phyloP scores from a whole-genome alignment of 1,140 invertebrate species.

The Bombus difficillimus region DNA sequence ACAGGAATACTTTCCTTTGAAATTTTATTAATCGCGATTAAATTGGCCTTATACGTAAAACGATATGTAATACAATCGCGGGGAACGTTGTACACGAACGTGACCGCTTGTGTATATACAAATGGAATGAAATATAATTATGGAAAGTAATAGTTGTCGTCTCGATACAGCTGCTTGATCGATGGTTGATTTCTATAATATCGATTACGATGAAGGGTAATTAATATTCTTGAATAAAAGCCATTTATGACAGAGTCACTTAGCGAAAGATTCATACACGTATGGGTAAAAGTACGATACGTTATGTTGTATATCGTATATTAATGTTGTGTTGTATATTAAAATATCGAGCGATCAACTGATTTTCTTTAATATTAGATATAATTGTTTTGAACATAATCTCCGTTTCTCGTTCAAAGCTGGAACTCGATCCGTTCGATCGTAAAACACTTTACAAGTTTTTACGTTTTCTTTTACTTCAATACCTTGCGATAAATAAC shows the following conservation, averaged over 20 bases:
- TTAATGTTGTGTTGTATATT: background rate
- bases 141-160: conserved; percentile 16
- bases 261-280: background rate
- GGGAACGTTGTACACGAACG: too few species aligned
- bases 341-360: background rate
- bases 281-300: background rate
- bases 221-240: conserved; percentile 26
- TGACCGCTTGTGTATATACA: too few species aligned
- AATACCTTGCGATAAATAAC: background rate
- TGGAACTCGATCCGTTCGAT: too few species aligned
- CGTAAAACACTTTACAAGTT: too few species aligned
- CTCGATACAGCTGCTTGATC: background rate
- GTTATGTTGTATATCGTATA: background rate
- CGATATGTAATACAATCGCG: background rate
- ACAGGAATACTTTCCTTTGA: too few species aligned
- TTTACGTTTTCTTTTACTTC: too few species aligned
- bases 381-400: too few species aligned
- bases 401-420: too few species aligned
- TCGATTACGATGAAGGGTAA: conserved; percentile 3
- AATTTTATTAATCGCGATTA: background rate
- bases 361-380: too few species aligned
- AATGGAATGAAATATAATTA: background rate
- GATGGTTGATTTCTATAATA: conserved; percentile 36
- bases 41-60: background rate
- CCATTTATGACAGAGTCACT: conserved; percentile 20